Evolutionary conservation across 2,797 vertebrate species (phyloP).

Genomic region (Odontamblyopus lacepedii): DNA sequence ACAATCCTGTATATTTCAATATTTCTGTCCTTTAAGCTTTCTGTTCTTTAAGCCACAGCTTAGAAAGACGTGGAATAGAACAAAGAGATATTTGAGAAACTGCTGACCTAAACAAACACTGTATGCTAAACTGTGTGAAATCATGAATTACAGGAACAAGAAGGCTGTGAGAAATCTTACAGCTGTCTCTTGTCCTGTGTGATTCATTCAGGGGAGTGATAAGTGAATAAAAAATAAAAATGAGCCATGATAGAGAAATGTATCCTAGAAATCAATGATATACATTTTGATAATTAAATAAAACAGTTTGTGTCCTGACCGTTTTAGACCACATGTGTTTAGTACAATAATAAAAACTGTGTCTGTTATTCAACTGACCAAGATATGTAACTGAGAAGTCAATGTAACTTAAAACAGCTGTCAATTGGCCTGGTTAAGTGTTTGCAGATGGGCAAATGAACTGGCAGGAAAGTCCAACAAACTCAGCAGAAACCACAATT

Average conservation of each 20-base stretch:
- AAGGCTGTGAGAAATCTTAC: neutral
- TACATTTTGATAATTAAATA: neutral
- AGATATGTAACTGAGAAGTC: neutral
- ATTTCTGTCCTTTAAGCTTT: no score
- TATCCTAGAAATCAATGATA: neutral
- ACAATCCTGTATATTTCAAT: no score
- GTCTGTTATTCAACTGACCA: neutral
- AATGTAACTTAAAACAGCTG: neutral
- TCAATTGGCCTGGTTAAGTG: neutral
- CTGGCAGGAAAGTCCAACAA: neutral
- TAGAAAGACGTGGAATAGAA: neutral
- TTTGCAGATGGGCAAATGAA: conserved; percentile 1
- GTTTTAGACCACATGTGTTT: neutral
- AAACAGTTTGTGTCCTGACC: neutral
- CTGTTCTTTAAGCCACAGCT: neutral
- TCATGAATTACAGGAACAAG: neutral
- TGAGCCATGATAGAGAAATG: neutral
- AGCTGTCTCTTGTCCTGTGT: neutral
- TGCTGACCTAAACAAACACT: neutral
- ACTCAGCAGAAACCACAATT: neutral
- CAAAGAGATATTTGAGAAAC: neutral
- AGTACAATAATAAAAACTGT: neutral
- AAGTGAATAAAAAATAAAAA: neutral
- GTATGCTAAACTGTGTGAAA: neutral
- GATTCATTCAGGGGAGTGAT: neutral